Base-by-base conservation (phyloP, 2,113 vertebrate genomes). In the Anser cygnoides region DNA sequence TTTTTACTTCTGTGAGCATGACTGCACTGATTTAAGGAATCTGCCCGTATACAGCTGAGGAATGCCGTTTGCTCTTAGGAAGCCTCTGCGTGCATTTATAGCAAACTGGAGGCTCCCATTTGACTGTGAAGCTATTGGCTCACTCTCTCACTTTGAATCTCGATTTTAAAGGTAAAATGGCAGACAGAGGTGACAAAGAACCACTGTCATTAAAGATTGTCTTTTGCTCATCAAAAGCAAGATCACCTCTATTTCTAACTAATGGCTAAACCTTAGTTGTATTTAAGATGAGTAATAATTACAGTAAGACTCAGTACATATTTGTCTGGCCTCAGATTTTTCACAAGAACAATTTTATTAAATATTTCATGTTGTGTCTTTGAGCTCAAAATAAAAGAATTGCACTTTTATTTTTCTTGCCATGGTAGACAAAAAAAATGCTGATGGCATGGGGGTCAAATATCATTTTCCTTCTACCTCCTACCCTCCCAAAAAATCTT, bases 1-100 rank as follows among this genome's bases (percentile, higher is more conserved):
- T 97, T 95, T 92, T 96, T 85, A 91, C 84, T 80, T 90, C 63
- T 95, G 87, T 85, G 78, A 95, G 91, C 84, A 83, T 88, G 94
- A 85, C 90, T 95, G 84, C 91, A 83, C 81, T 91, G 78, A 95
- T 97, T 87, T 70, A 70, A 95, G 91, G 84, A 91, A 91, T 85
- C 90, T 97, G 66, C 20, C 84, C 6, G 16, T 95, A 68, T 76
- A 87, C 73, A 95, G 92, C 61, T 66, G 84, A 89, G 77, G 84
- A 93, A 85, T 82, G 92, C 61, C 29, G n/a, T 67, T 91, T 46
- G 61, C 29, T 91, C 43, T 81, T 86, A 15, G 4, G 75, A 93
- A 92, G 63, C 13, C 44, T 84, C 37, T 58, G 35, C 10, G 37
- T 81, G 70, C 68, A 78, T 84, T 93, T 87, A 72, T 67, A 93